Percentiles rank a stretch among this genome's conserved stretches.
These are phyloP conservation scores for Diplosoma virens DNA, from an alignment of 23 tunicate species.

Conservation along the genomic window DNA sequence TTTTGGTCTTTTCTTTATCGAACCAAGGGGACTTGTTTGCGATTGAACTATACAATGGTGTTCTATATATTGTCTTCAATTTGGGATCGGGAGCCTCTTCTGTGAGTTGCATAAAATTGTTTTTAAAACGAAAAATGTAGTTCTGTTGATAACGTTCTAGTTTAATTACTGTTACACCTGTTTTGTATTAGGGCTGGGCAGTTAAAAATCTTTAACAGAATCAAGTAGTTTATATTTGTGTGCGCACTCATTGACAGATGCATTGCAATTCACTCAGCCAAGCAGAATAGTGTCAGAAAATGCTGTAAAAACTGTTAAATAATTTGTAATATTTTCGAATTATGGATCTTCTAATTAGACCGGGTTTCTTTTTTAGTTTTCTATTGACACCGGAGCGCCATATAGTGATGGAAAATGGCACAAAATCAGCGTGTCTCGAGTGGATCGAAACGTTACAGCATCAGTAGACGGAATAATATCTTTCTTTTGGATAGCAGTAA, in stretches of 20 bases:
- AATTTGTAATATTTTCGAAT: too few relatives aligned
- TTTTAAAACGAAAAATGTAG: too few relatives aligned
- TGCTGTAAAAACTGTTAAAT: not conserved
- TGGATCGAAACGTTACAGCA: slow-evolving; percentile 2
- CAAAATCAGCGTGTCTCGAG: slow-evolving; percentile 23
- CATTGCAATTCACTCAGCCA: not conserved
- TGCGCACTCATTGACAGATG: too few relatives aligned
- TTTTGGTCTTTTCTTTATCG: slow-evolving; percentile 46
- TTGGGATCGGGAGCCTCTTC: slow-evolving; percentile 38
- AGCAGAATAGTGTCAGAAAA: not conserved
- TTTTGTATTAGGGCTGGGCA: too few relatives aligned
- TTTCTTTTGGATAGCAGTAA: not conserved
- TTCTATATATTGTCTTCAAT: slow-evolving; percentile 21
- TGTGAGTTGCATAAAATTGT: slow-evolving; percentile 30
- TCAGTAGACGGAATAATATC: slow-evolving; percentile 38
- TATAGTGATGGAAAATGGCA: slow-evolving; percentile 70
- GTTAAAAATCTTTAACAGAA: too few relatives aligned
- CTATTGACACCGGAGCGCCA: not conserved
- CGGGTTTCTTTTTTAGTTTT: slow-evolving; percentile 22
- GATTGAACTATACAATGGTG: slow-evolving; percentile 58
- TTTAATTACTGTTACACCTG: too few relatives aligned
- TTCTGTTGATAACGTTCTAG: too few relatives aligned
- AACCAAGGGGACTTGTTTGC: slow-evolving; percentile 63
- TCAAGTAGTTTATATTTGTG: too few relatives aligned
- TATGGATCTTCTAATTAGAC: too few relatives aligned